Evolutionary conservation across 2,888 invertebrate genomes (phyloP).

Genomic region (Agrochola lychnidis): DNA sequence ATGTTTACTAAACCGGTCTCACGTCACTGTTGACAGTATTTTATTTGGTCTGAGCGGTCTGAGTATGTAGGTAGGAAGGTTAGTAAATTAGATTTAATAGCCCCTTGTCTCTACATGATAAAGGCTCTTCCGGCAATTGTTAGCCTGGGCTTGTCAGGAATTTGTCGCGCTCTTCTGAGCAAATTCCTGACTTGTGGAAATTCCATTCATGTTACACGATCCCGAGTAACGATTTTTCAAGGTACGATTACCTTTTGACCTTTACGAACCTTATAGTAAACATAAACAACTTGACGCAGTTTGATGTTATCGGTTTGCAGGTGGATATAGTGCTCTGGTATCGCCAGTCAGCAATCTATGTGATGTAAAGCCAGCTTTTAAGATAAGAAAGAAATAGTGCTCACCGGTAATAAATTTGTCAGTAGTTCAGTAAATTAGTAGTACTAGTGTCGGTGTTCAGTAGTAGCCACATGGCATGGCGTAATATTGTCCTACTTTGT

Average conservation of each 20-base stretch:
- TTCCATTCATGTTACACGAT: constrained; percentile 15
- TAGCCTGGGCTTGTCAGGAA: constrained; percentile 28
- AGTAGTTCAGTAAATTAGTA: constrained; percentile 32
- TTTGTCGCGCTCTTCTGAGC: constrained; percentile 17
- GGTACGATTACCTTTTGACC: constrained; percentile 42
- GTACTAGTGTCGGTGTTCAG: constrained; percentile 20
- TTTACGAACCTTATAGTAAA: constrained; percentile 12
- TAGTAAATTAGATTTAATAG: constrained; percentile 19
- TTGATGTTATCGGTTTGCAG: constrained; percentile 53
- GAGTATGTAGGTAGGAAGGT: background rate
- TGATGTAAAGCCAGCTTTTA: constrained; percentile 39
- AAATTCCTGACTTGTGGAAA: constrained; percentile 11
- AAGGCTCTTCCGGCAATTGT: constrained; percentile 32
- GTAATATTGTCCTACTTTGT: constrained; percentile 19
- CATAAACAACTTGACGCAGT: constrained; percentile 50
- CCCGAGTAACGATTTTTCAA: constrained; percentile 21
- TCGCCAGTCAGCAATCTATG: constrained; percentile 34
- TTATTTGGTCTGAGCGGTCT: too few species aligned
- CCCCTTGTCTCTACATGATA: background rate
- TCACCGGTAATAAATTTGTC: constrained; percentile 29
- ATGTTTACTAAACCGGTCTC: too few species aligned
- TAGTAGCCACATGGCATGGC: constrained; percentile 13
- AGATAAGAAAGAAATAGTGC: constrained; percentile 48
- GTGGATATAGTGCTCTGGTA: constrained; percentile 36
- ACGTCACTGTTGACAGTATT: too few species aligned